Base-by-base conservation (phyloP, 2,888 invertebrate genomes). In the Limnephilus marmoratus region DNA sequence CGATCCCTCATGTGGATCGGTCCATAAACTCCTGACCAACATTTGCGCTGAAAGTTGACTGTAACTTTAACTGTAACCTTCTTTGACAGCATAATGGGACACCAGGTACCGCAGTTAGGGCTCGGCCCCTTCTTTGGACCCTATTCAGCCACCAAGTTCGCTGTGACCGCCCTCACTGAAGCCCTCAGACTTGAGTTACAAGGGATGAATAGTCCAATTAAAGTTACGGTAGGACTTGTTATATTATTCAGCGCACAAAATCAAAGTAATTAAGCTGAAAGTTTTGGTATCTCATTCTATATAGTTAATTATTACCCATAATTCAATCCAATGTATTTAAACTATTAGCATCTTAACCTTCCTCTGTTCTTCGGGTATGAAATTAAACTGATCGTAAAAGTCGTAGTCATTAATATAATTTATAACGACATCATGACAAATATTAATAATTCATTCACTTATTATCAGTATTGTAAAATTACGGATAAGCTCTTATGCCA, bases 91-190 rank as follows among this genome's bases (percentile, higher is more conserved):
- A 81, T 91, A 85, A 45, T 88, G 41, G 93, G 93, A 41, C 94
- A 94, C 81, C 41, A 41, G 24, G 92, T 94, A 24, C 87, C 91
- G 15, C 87, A 92, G 37, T 85, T 81, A 45, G 82, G 80, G 11
- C 7, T 7, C 24, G 90, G 49, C 4, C 41, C 90, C 41, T 68
- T 37, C 82, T 88, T 94, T 5, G 94, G 94, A 37, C 94, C 94
- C 93, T 95, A 94, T 90, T 92, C 94, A 3, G 94, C 94, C 12
- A 94, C 94, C 34, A 95, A 95, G 91, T 94, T 94, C 90, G 94
- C 94, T n/a, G 94, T 94, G 68, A 94, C 94, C 18, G 94, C 94
- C 18, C 90, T 95, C 37, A 94, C 94, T 0, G 94, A 94, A 88
- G 94, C 94, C 12, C 92, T 94, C 80, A 92, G 94, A 24, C 94